Evolutionary conservation across 2,888 invertebrate species (phyloP).

Genomic region (Drosophila algonquin): DNA sequence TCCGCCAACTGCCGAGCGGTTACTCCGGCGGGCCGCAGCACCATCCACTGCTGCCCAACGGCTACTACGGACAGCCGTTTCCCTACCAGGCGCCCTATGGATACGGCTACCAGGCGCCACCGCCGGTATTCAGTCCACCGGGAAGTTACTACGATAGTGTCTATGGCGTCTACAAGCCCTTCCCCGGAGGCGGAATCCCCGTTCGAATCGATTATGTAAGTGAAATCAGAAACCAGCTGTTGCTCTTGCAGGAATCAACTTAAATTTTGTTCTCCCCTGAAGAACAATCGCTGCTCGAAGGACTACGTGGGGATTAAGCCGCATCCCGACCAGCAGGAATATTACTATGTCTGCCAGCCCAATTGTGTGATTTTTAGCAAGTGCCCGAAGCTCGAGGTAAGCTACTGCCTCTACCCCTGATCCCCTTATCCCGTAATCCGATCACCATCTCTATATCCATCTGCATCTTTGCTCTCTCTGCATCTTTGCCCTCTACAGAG

Average conservation of each 20-base stretch:
- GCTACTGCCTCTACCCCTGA: background rate
- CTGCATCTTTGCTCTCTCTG: constrained; percentile 20
- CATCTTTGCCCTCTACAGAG: constrained; percentile 43
- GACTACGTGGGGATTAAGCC: constrained; percentile 81
- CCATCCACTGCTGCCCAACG: constrained; percentile 29
- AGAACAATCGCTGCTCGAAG: constrained; percentile 82
- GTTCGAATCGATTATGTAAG: constrained; percentile 82
- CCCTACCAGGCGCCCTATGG: constrained; percentile 40
- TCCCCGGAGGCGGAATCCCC: constrained; percentile 84
- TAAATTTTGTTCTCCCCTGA: background rate
- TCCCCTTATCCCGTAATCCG: too few relatives aligned
- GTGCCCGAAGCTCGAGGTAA: constrained; percentile 81
- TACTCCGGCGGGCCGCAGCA: constrained; percentile 22
- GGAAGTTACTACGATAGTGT: constrained; percentile 77
- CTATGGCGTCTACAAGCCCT: constrained; percentile 71
- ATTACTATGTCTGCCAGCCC: constrained; percentile 84
- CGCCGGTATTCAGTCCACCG: constrained; percentile 51
- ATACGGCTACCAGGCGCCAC: constrained; percentile 48
- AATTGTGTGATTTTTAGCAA: constrained; percentile 83
- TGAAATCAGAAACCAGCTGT: background rate
- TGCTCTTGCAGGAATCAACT: background rate
- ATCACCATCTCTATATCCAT: background rate
- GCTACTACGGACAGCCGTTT: constrained; percentile 49
- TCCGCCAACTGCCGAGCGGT: constrained; percentile 22
- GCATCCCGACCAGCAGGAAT: constrained; percentile 82